Evolutionary conservation across 2,888 invertebrate genomes (phyloP).

Genomic region (Formica aserva): DNA sequence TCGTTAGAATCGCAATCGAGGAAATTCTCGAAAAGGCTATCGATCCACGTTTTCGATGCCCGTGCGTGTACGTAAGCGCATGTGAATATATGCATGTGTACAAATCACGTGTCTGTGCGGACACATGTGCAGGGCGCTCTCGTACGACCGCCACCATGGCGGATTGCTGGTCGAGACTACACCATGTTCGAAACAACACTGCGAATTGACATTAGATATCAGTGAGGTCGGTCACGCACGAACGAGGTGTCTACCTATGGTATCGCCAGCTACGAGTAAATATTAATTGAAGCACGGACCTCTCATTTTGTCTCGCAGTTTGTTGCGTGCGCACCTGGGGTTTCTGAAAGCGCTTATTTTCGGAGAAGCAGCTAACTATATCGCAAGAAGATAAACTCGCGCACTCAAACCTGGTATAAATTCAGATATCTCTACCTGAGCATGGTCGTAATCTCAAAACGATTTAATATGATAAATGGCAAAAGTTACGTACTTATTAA

Average conservation of each 20-base stretch:
- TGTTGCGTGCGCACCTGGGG: conserved; percentile 28
- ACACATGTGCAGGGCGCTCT: conserved; percentile 50
- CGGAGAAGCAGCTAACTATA: background rate
- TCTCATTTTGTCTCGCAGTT: conserved; percentile 55
- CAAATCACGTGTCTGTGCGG: conserved; percentile 66
- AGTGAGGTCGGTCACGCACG: conserved; percentile 67
- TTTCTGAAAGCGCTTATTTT: conserved; percentile 7
- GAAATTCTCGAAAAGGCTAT: conserved; percentile 68
- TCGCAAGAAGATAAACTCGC: background rate
- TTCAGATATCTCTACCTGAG: background rate
- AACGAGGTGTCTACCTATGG: conserved; percentile 59
- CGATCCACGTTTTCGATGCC: background rate
- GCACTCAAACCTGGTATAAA: background rate
- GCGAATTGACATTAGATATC: conserved; percentile 73
- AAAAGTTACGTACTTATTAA: background rate
- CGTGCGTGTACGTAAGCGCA: background rate
- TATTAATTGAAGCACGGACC: conserved; percentile 69
- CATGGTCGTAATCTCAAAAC: background rate
- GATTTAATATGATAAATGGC: background rate
- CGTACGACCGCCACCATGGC: conserved; percentile 40
- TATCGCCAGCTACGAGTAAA: conserved; percentile 59
- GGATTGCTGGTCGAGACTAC: conserved; percentile 29
- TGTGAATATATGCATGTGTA: conserved; percentile 21
- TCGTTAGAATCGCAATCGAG: conserved; percentile 71
- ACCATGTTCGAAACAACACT: conserved; percentile 64